Base-by-base conservation (phyloP, 92 coral and sea anemone species). In the Palythoa grandiflora region DNA sequence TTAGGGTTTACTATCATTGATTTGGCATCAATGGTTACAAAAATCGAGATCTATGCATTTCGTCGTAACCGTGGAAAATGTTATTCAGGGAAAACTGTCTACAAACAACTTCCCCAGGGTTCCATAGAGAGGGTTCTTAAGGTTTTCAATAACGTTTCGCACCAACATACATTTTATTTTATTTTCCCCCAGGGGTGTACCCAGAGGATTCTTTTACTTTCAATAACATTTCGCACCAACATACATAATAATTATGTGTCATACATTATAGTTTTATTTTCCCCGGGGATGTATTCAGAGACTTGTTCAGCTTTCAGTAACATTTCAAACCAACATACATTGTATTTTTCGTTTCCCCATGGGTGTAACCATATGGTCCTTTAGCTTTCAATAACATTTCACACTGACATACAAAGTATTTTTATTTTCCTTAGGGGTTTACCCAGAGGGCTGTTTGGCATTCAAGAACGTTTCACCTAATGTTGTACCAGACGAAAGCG, bases 401-500 rank as follows among this genome's bases (percentile, higher is more conserved):
- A 1, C 96, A 95, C 5, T 92, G 92, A 20, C 38, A 15, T 51
- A 1, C 39, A 17, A 16, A 15, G 10, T 21, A 21, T 5, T 80
- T 52, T 40, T 60, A 6, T 50, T 20, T 57, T 38, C 68, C 66
- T 10, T 79, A 96, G 99, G 98, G 13, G 75, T 88, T 48, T 97
- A 97, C 84, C 92, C 86, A 48, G 93, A 94, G 52, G 99, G 99
- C 71, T 97, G 99, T 84, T 94, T 93, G 6, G 99, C 98, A 17
- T 97, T 97, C 90, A 85, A 93, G 84, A 73, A 68, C 12, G 96
- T 97, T 9, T 95, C 99, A 2, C 99, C 98, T 3, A 97, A 97
- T 75, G 91, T 97, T 47, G 96, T 97, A 1, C 97, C 98, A 36
- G 99, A 97, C 76, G 99, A 97, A 86, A 95, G 95, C 84, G 98